These are phyloP conservation scores for Meloidogyne exigua DNA, from an alignment of 1,140 invertebrate species.

Conservation along the genomic window DNA sequence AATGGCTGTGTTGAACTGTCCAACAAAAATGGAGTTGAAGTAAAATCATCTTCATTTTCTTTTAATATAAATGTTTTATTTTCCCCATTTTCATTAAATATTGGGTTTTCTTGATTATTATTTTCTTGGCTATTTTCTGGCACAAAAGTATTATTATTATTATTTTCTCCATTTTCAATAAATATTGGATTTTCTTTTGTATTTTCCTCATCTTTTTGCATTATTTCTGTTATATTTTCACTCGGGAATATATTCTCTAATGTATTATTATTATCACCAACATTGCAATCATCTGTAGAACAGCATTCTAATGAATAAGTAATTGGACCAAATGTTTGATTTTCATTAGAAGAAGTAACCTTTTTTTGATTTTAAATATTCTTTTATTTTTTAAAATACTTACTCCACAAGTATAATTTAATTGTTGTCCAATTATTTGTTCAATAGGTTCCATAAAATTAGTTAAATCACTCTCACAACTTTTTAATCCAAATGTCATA, in stretches of 20 bases:
- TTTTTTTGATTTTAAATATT: background rate
- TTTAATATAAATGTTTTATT: background rate
- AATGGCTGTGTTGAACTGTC: background rate
- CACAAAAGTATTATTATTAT: background rate
- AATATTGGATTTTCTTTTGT: background rate
- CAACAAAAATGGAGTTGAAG: slow-evolving; percentile 4
- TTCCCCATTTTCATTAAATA: background rate
- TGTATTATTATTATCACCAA: background rate
- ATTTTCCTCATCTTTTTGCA: background rate
- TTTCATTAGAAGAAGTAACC: background rate
- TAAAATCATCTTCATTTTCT: background rate
- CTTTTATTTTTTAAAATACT: background rate
- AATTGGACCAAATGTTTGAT: background rate
- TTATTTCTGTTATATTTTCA: background rate
- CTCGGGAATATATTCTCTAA: background rate
- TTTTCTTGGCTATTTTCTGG: background rate
- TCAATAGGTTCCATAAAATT: slow-evolving; percentile 13
- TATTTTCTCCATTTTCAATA: background rate
- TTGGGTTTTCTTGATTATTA: background rate
- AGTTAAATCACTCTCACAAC: slow-evolving; percentile 24
- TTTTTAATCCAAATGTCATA: slow-evolving; percentile 16
- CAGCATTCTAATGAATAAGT: background rate
- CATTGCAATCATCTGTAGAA: slow-evolving; percentile 1
- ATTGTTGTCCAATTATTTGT: slow-evolving; percentile 15
- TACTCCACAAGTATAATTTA: slow-evolving; percentile 19